Base-by-base conservation (phyloP, 2,113 vertebrate species). In the Eonycteris spelaea region DNA sequence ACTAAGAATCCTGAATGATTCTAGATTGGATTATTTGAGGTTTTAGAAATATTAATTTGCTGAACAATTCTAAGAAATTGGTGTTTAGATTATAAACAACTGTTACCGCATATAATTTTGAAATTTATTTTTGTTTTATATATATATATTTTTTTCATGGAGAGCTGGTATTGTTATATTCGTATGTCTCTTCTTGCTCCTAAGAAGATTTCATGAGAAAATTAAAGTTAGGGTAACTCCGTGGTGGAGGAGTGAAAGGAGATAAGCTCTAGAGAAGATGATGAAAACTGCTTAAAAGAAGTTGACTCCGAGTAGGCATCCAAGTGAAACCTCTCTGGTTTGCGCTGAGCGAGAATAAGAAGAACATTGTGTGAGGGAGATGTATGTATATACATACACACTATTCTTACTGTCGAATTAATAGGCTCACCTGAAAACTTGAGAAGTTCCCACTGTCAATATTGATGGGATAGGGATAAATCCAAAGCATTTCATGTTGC, bases 371-470 rank as follows among this genome's bases (percentile, higher is more conserved):
- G 12, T 33, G 10, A 48, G 5, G 15, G 5, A 61, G 33, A 92
- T 70, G 48, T 51, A 51, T 51, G 53, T 10, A 82, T 22, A 40
- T 6, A 94, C 40, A 19, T 61, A 7, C 13, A 78, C 10, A 38
- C 63, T 82, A 85, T 90, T 57, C 71, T 90, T 9, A 90, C 6
- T 35, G 61, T 55, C 38, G 11, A 93, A 93, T 61, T 85, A 90
- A n/a, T 59, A 94, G 13, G 1, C 48, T 82, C 71, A 40, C 51
- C 84, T 74, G 75, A 95, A 96, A 68, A 88, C 53, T 2, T 88
- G 59, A 94, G n/a, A n/a, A 6, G 3, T 92, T 86, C 7, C 67
- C 71, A 75, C 18, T 21, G n/a, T 71, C 71, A 88, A 67, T 71
- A 21, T 93, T 73, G 57, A 59, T 85, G 19, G 18, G 1, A 3